Percentiles rank a stretch among this genome's conserved stretches.
These are phyloP conservation scores for Oscheius sp. DNA, from an alignment of 2,888 invertebrate species.

Conservation along the genomic window DNA sequence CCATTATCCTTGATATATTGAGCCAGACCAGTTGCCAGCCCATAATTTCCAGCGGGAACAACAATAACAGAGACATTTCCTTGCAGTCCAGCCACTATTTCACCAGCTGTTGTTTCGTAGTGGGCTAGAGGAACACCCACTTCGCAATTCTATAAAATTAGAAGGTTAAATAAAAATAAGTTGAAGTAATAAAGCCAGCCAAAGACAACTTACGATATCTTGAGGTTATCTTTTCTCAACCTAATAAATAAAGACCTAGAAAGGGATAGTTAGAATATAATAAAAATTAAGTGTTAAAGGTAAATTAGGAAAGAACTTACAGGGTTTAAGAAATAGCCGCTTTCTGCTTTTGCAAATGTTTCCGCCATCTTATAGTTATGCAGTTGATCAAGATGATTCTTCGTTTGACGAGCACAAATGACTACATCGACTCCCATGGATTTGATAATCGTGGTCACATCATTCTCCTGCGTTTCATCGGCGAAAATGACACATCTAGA, in stretches of 20 bases:
- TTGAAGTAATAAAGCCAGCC: no score
- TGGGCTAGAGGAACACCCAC: slow-evolving; percentile 94
- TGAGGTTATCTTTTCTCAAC: no score
- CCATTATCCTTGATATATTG: slow-evolving; percentile 32
- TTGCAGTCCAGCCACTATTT: slow-evolving; percentile 86
- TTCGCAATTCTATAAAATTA: slow-evolving; percentile 76
- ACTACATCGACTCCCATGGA: slow-evolving; percentile 84
- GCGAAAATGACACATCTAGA: slow-evolving; percentile 92
- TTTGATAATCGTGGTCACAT: slow-evolving; percentile 84
- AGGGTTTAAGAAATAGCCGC: slow-evolving; percentile 90
- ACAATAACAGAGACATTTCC: slow-evolving; percentile 79
- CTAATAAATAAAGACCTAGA: no score
- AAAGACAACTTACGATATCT: no score
- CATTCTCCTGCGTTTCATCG: slow-evolving; percentile 98
- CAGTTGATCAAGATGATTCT: slow-evolving; percentile 67
- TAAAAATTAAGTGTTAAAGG: no score
- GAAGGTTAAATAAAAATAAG: neutral
- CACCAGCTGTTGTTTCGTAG: slow-evolving; percentile 92
- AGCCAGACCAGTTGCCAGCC: slow-evolving; percentile 89
- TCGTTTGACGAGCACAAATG: no score
- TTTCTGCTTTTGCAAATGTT: slow-evolving; percentile 81
- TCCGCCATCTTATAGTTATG: slow-evolving; percentile 81
- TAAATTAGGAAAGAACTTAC: slow-evolving; percentile 73
- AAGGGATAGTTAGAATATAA: no score
- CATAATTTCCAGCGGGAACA: slow-evolving; percentile 86